Evolutionary conservation across 2,888 invertebrate genomes (phyloP).

Genomic region (Amitus sp.): DNA sequence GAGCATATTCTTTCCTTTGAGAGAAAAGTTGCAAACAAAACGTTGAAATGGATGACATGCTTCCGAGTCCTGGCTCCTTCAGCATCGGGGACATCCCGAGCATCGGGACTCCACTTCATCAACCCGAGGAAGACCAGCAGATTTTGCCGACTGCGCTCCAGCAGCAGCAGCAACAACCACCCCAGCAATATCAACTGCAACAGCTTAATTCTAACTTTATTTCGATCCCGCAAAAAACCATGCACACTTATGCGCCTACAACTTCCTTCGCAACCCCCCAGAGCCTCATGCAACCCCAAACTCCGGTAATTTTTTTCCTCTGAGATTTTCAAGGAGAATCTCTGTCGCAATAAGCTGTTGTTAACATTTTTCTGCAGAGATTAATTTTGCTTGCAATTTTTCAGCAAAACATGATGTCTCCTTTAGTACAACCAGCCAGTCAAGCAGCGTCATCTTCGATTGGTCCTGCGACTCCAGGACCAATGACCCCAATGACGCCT

Average conservation of each 20-base stretch:
- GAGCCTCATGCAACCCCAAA: conserved; percentile 89
- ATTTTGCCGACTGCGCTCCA: conserved; percentile 86
- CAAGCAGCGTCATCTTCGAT: conserved; percentile 73
- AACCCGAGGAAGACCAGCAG: conserved; percentile 91
- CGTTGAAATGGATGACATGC: conserved; percentile 85
- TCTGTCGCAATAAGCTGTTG: not conserved
- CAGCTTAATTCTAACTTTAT: conserved; percentile 72
- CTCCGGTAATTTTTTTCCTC: conserved; percentile 72
- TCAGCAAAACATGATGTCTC: conserved; percentile 87
- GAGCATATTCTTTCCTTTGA: not conserved
- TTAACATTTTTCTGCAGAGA: not conserved
- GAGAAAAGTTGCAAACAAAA: conserved; percentile 56
- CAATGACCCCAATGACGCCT: conserved; percentile 81
- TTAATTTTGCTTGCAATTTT: too few species aligned
- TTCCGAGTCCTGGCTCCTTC: conserved; percentile 88
- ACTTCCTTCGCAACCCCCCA: conserved; percentile 83
- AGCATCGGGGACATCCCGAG: conserved; percentile 93
- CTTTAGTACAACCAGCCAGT: conserved; percentile 76
- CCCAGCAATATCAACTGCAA: conserved; percentile 68
- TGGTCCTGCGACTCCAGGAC: conserved; percentile 80
- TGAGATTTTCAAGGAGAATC: not conserved
- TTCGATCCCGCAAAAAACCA: conserved; percentile 77
- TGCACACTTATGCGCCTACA: conserved; percentile 79
- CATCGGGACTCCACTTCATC: conserved; percentile 89
- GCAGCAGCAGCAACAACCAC: conserved; percentile 71